These are phyloP conservation scores for Macroteleia sp. DNA, from an alignment of 2,888 invertebrate genomes.

Conservation along the genomic window DNA sequence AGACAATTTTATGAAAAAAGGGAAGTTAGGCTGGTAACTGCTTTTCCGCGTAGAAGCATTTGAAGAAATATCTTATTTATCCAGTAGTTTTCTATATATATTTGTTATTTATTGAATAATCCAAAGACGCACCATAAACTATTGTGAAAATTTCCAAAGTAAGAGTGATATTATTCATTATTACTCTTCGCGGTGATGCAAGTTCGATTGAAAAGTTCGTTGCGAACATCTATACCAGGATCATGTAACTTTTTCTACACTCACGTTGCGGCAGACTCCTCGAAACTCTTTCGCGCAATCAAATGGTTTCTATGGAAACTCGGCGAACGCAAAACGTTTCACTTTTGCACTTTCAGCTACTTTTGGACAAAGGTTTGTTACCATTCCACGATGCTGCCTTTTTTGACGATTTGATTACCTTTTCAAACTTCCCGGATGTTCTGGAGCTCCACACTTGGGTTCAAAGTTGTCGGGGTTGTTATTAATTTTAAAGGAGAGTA, in stretches of 20 bases:
- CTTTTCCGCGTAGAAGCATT: too few relatives aligned
- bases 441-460: slow-evolving; percentile 5
- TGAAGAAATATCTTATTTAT: too few relatives aligned
- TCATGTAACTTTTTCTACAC: slow-evolving; percentile 46
- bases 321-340: slow-evolving; percentile 53
- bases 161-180: slow-evolving; percentile 35
- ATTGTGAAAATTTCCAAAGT: neutral
- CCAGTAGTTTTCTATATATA: too few relatives aligned
- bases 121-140: neutral
- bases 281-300: slow-evolving; percentile 56
- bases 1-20: too few relatives aligned
- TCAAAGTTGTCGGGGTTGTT: slow-evolving; percentile 17
- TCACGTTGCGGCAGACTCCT: slow-evolving; percentile 10
- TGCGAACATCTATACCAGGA: slow-evolving; percentile 15
- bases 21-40: too few relatives aligned
- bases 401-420: slow-evolving; percentile 53
- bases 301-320: slow-evolving; percentile 47
- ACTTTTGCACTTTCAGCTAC: slow-evolving; percentile 57
- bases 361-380: slow-evolving; percentile 62
- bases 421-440: slow-evolving; percentile 43
- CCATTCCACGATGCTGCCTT: slow-evolving; percentile 41
- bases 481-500: slow-evolving; percentile 29
- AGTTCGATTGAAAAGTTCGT: slow-evolving; percentile 24
- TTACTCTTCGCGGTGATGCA: slow-evolving; percentile 16
- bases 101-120: too few relatives aligned